Conservation (phyloP, 2,113 vertebrate genomes). For the Bolborhynchus lineola region DNA sequence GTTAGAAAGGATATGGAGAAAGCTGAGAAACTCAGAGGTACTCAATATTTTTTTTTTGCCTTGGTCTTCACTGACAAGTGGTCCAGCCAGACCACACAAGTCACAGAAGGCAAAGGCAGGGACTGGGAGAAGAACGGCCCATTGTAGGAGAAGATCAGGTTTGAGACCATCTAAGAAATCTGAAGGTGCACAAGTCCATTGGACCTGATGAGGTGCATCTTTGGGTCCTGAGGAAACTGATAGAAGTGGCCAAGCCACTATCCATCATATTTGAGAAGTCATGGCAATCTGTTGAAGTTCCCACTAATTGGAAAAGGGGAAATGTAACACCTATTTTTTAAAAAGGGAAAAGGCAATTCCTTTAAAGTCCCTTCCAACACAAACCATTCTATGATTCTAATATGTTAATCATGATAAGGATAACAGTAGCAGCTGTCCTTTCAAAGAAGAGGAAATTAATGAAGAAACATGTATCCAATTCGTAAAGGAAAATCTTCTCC, state of each 20-base stretch:
- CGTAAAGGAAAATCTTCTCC: neutral
- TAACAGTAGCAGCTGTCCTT: neutral
- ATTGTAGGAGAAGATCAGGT: neutral
- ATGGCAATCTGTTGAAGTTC: neutral
- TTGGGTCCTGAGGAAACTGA: neutral
- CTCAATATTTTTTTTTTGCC: neutral
- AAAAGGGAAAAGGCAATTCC: neutral
- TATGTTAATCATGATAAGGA: neutral
- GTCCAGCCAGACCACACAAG: neutral
- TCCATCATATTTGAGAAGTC: neutral
- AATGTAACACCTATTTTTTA: neutral
- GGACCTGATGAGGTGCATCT: neutral
- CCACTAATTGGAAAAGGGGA: neutral
- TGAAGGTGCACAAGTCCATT: neutral
- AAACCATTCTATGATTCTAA: neutral
- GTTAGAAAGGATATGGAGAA: neutral
- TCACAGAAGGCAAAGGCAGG: neutral
- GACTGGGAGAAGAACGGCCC: neutral
- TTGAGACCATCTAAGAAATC: neutral
- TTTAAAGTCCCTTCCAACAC: neutral
- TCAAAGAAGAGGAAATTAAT: neutral
- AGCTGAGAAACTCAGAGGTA: neutral
- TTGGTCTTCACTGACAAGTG: neutral
- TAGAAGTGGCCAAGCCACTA: neutral
- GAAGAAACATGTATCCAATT: neutral